A percentile compares a stretch with the other conserved stretches of the same genome.
Conservation (phyloP, 2,888 invertebrate genomes). For the Tanaodytes sp. region DNA sequence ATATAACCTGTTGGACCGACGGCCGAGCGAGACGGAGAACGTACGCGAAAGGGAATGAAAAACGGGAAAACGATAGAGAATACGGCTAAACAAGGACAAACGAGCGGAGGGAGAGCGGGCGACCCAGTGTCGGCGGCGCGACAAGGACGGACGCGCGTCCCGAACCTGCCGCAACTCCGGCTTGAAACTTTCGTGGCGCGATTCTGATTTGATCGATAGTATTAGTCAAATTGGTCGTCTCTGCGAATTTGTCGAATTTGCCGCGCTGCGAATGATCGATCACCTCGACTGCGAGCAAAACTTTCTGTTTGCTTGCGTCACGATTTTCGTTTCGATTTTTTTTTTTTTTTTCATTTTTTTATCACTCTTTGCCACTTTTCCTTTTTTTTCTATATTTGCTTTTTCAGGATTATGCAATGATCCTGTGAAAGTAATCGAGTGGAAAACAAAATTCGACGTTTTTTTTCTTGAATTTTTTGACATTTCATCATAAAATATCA, state of each 20-base stretch:
- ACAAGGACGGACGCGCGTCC: conserved; percentile 56
- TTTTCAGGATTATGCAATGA: background rate
- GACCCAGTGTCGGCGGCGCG: conserved; percentile 47
- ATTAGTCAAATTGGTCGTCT: conserved; percentile 53
- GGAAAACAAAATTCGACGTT: too few relatives aligned
- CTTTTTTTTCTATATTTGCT: background rate
- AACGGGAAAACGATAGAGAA: conserved; percentile 54
- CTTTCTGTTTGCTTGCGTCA: conserved; percentile 3
- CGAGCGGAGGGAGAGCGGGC: conserved; percentile 35
- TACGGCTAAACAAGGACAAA: conserved; percentile 46
- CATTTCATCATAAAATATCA: too few relatives aligned
- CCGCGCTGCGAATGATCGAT: conserved; percentile 48
- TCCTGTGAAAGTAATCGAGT: too few relatives aligned
- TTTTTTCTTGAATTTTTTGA: background rate
- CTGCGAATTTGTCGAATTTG: conserved; percentile 54
- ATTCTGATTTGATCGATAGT: conserved; percentile 69
- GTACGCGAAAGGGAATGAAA: conserved; percentile 53
- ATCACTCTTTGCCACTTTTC: background rate
- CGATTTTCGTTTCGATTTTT: conserved; percentile 7
- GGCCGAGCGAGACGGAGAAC: conserved; percentile 58
- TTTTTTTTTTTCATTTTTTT: conserved; percentile 7
- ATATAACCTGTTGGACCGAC: conserved; percentile 71
- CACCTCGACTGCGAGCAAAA: conserved; percentile 15
- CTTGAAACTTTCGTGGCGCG: conserved; percentile 68
- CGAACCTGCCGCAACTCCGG: conserved; percentile 70